A percentile compares a stretch with the other conserved stretches of the same genome.
Conservation (phyloP, 1,140 invertebrate genomes). For the Drosophila grimshawi region DNA sequence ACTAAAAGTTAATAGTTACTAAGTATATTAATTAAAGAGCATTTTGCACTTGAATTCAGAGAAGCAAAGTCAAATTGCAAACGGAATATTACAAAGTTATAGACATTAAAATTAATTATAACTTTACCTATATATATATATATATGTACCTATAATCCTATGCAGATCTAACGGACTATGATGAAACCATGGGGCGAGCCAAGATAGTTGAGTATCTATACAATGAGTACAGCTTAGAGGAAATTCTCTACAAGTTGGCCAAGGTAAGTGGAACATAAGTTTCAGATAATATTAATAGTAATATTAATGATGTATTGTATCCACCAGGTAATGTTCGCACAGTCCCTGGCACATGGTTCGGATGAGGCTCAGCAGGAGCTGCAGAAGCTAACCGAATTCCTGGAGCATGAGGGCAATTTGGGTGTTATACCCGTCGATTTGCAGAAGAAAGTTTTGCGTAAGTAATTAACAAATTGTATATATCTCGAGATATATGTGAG, state of each 20-base stretch:
- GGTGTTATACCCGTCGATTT: conserved; percentile 89
- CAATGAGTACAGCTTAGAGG: conserved; percentile 90
- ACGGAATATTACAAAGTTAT: too few relatives aligned
- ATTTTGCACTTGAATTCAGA: not conserved
- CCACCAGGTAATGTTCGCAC: conserved; percentile 88
- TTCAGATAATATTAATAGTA: not conserved
- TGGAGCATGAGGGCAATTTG: conserved; percentile 89
- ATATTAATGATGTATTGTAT: not conserved
- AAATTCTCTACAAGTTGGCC: conserved; percentile 90
- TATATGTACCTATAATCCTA: not conserved
- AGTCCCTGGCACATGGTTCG: conserved; percentile 88
- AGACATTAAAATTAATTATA: too few relatives aligned
- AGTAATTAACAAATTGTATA: conserved; percentile 26
- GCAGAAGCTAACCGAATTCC: conserved; percentile 89
- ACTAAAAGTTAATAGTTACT: not conserved
- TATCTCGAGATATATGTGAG: not conserved
- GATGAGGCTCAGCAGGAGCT: conserved; percentile 88
- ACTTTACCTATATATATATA: not conserved
- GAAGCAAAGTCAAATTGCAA: too few relatives aligned
- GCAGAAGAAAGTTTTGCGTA: conserved; percentile 90
- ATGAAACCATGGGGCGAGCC: conserved; percentile 85
- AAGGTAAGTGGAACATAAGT: conserved; percentile 85
- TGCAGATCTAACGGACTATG: conserved; percentile 82
- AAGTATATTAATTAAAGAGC: too few relatives aligned
- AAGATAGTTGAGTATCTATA: conserved; percentile 88